A percentile compares a stretch with the other conserved stretches of the same genome.
phyloP scores from a whole-genome alignment of 2,888 invertebrate genomes.

The Ormyrus labotus region DNA sequence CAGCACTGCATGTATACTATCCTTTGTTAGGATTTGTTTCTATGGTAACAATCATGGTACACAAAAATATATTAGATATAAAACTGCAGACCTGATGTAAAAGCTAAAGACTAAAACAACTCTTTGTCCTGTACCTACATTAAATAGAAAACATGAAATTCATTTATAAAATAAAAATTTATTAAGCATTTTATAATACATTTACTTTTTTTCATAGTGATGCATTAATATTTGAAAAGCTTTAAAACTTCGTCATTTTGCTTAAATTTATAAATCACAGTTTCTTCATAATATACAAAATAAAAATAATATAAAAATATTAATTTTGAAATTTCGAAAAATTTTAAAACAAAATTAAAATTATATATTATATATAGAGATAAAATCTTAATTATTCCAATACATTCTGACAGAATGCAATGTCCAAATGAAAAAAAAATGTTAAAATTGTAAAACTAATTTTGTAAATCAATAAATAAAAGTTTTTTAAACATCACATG shows the following conservation, averaged over 20 bases:
- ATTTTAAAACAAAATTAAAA: neutral
- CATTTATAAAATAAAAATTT: neutral
- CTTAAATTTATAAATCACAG: conserved; percentile 47
- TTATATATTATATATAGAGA: too few relatives aligned
- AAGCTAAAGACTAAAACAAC: neutral
- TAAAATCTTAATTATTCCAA: too few relatives aligned
- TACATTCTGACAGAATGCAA: too few relatives aligned
- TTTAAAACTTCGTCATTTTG: conserved; percentile 38
- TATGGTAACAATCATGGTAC: conserved; percentile 39
- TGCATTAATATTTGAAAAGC: conserved; percentile 11
- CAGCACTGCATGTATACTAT: conserved; percentile 4
- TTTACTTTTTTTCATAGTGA: conserved; percentile 15
- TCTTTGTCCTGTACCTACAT: neutral
- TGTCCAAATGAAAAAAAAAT: neutral
- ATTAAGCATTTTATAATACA: conserved; percentile 1
- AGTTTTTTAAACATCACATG: conserved; percentile 79
- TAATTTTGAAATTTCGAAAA: conserved; percentile 13
- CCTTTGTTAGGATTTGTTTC: conserved; percentile 38
- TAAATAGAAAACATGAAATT: conserved; percentile 18
- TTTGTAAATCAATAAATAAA: conserved; percentile 22
- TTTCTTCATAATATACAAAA: conserved; percentile 29
- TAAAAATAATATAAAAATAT: conserved; percentile 2
- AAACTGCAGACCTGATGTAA: neutral
- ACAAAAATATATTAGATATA: conserved; percentile 19
- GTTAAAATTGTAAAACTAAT: conserved; percentile 11